Evolutionary conservation across 2,888 invertebrate genomes (phyloP).

Genomic region (Andrena bicolor): DNA sequence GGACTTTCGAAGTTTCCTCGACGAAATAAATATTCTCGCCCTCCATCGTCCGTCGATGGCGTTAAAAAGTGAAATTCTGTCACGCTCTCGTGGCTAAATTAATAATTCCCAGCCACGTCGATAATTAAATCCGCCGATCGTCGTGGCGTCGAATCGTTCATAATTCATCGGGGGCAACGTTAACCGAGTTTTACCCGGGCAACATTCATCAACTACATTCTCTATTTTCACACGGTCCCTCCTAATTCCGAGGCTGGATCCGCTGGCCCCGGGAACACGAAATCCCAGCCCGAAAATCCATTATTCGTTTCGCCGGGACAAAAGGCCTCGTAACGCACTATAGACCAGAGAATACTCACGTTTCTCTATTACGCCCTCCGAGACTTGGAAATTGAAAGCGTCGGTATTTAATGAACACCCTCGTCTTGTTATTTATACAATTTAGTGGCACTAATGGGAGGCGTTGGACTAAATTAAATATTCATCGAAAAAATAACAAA

Average conservation of each 20-base stretch:
- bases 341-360: slow-evolving; percentile 24
- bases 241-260: slow-evolving; percentile 1
- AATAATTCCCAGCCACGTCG: slow-evolving; percentile 22
- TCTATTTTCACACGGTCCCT: background rate
- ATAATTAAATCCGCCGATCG: slow-evolving; percentile 49
- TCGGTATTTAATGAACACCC: slow-evolving; percentile 16
- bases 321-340: slow-evolving; percentile 31
- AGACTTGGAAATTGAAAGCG: slow-evolving; percentile 4
- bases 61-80: slow-evolving; percentile 15
- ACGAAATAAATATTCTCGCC: background rate
- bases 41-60: no score
- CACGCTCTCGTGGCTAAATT: slow-evolving; percentile 4
- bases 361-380: slow-evolving; percentile 16
- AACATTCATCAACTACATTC: slow-evolving; percentile 42
- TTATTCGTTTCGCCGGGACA: slow-evolving; percentile 45
- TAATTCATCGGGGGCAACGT: slow-evolving; percentile 33
- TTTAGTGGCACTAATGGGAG: background rate
- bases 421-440: background rate
- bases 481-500: no score
- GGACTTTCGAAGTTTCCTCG: background rate
- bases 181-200: slow-evolving; percentile 33
- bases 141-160: slow-evolving; percentile 24
- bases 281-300: slow-evolving; percentile 34
- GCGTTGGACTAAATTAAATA: background rate
- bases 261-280: slow-evolving; percentile 2